phyloP scores from a whole-genome alignment of 2,888 invertebrate genomes.

The Melanargia galathea region DNA sequence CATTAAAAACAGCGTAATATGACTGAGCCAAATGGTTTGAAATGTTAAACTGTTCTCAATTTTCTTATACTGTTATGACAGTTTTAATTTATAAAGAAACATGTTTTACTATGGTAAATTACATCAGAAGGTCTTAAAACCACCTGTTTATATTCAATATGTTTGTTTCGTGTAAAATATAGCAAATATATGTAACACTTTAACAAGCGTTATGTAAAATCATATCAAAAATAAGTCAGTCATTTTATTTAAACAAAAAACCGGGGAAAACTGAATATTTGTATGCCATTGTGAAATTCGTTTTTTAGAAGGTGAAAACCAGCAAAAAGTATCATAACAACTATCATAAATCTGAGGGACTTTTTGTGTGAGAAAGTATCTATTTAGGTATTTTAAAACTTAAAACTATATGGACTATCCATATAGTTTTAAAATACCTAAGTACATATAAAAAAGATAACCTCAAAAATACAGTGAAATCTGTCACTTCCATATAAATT shows the following conservation, averaged over 20 bases:
- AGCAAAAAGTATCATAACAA: background rate
- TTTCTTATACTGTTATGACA: too few species aligned
- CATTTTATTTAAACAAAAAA: constrained; percentile 45
- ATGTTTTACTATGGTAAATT: background rate
- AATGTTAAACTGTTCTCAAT: too few species aligned
- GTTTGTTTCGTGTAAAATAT: too few species aligned
- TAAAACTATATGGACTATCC: too few species aligned
- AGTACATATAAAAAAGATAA: too few species aligned
- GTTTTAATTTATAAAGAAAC: too few species aligned
- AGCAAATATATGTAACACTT: too few species aligned
- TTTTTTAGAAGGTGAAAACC: constrained; percentile 18
- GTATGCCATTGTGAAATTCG: constrained; percentile 51
- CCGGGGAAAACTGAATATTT: constrained; percentile 81
- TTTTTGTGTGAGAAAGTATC: background rate
- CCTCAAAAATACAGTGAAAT: too few species aligned
- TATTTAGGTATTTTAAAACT: too few species aligned
- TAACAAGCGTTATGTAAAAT: background rate
- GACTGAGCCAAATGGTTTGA: constrained; percentile 50
- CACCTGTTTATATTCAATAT: background rate
- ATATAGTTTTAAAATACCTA: too few species aligned
- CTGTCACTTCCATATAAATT: too few species aligned
- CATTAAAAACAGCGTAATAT: too few species aligned
- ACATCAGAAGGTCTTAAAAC: background rate
- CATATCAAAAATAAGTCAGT: constrained; percentile 51
- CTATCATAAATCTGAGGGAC: background rate